phyloP scores from a whole-genome alignment of 1,140 invertebrate genomes.

The Ectropis grisescens region DNA sequence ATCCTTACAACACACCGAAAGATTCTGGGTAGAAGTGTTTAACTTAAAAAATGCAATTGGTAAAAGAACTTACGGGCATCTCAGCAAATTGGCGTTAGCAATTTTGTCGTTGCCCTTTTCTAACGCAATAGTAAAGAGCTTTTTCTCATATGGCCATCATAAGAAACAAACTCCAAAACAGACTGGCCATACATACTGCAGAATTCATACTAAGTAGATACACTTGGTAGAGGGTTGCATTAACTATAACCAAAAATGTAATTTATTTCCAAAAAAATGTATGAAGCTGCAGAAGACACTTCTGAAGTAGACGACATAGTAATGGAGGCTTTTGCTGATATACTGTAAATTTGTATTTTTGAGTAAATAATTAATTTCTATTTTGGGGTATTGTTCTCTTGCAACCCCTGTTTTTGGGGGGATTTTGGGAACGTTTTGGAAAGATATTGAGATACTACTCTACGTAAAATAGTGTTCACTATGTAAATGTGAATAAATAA shows the following conservation, averaged over 20 bases:
- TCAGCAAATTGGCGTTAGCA: background rate
- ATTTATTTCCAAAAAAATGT: background rate
- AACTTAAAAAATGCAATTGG: background rate
- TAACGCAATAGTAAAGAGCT: background rate
- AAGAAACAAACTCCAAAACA: background rate
- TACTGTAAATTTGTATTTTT: no score
- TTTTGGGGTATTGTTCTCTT: no score
- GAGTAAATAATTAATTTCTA: no score
- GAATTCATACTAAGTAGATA: constrained; percentile 2
- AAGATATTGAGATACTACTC: no score
- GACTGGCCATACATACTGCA: background rate
- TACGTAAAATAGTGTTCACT: background rate
- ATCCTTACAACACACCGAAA: background rate
- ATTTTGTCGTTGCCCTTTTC: constrained; percentile 1
- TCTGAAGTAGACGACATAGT: background rate
- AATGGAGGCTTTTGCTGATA: no score
- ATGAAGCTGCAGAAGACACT: background rate
- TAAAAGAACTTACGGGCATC: background rate
- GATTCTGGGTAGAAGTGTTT: background rate
- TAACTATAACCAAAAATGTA: background rate
- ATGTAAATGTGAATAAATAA: background rate
- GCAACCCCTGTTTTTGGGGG: no score
- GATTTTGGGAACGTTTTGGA: no score
- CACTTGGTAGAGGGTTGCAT: no score
- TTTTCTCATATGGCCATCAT: constrained; percentile 9